Conservation (phyloP, 2,113 vertebrate genomes). For the Vidua chalybeata region DNA sequence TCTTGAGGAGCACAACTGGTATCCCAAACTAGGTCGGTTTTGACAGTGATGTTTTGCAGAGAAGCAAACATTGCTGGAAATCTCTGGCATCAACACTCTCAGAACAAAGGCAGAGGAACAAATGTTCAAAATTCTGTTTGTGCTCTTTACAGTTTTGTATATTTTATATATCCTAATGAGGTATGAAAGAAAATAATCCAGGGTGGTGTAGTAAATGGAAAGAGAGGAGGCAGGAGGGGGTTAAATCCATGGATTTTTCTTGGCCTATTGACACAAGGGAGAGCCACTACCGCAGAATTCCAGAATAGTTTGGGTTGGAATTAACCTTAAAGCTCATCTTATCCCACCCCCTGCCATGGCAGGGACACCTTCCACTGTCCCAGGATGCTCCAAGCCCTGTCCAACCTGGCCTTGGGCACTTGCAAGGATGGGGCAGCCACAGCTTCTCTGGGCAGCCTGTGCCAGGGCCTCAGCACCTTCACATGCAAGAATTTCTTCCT, state of each 20-base stretch:
- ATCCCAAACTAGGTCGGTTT: not conserved
- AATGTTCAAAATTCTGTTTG: not conserved
- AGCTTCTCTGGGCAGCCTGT: not conserved
- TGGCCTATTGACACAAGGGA: not conserved
- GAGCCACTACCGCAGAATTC: not conserved
- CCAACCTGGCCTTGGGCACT: not conserved
- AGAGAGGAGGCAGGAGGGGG: not conserved
- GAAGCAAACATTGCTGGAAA: not conserved
- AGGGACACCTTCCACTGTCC: not conserved
- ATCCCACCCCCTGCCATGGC: not conserved
- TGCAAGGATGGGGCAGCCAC: not conserved
- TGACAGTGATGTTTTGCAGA: not conserved
- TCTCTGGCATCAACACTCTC: not conserved
- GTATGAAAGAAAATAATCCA: not conserved
- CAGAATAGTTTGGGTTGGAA: not conserved
- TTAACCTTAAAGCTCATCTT: not conserved
- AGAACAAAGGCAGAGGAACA: not conserved
- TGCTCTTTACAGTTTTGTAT: not conserved
- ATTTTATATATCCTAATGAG: not conserved
- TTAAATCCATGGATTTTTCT: not conserved
- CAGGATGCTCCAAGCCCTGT: accelerated
- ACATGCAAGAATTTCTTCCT: not conserved
- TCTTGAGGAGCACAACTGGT: not conserved
- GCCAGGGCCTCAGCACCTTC: not conserved
- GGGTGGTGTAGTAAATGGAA: not conserved